phyloP scores from a whole-genome alignment of 2,113 vertebrate genomes.

The Apteryx owenii region DNA sequence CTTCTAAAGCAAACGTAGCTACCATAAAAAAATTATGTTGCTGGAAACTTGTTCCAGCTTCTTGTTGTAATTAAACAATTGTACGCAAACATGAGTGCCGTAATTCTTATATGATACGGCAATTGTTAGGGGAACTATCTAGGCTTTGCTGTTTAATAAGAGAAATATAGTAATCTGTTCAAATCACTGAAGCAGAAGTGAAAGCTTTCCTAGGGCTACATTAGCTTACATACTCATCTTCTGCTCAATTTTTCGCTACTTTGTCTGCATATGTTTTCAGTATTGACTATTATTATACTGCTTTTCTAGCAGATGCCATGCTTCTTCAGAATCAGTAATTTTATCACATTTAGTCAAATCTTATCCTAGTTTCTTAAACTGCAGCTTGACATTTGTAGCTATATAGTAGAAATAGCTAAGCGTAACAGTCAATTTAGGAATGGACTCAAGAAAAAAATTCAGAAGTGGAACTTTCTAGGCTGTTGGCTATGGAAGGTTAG shows the following conservation, averaged over 20 bases:
- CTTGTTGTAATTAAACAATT: slow-evolving; percentile 33
- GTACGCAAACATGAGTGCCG: neutral
- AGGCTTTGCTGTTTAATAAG: neutral
- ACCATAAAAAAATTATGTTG: neutral
- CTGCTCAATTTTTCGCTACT: neutral
- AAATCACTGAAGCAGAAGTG: neutral
- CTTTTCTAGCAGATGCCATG: neutral
- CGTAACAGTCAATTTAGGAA: neutral
- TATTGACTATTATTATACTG: neutral
- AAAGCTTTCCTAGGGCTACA: neutral
- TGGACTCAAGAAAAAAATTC: neutral
- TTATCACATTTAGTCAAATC: neutral
- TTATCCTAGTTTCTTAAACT: neutral
- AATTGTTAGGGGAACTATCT: neutral
- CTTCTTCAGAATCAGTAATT: neutral
- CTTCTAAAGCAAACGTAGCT: neutral
- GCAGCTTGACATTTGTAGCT: neutral
- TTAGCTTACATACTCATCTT: neutral
- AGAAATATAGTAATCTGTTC: neutral
- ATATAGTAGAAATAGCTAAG: neutral
- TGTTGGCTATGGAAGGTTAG: neutral
- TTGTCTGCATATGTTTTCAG: neutral
- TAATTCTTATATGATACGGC: neutral
- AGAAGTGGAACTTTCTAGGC: neutral
- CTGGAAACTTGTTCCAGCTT: neutral